Evolutionary conservation across 2,113 vertebrate genomes (phyloP).

Genomic region (Ibidorhyncha struthersii): DNA sequence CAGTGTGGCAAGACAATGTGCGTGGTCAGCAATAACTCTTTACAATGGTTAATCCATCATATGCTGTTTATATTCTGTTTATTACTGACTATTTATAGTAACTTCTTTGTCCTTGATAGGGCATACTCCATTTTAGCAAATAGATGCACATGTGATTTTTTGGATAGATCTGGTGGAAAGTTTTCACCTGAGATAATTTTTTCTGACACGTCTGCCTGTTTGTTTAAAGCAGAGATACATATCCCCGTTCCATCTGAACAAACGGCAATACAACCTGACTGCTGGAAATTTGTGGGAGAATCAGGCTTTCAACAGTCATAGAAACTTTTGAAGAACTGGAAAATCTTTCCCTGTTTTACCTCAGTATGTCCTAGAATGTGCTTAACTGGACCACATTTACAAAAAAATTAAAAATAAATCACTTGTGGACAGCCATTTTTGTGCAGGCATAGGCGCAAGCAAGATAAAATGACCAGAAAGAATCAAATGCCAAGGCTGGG

Average conservation of each 20-base stretch:
- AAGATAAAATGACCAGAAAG: background rate
- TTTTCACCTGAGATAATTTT: background rate
- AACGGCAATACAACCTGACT: background rate
- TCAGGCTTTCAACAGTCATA: background rate
- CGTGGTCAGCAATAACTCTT: background rate
- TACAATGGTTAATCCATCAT: background rate
- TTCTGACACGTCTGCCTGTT: background rate
- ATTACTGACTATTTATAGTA: background rate
- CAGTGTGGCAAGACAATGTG: background rate
- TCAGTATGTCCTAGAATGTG: background rate
- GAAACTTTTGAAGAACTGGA: background rate
- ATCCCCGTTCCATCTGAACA: background rate
- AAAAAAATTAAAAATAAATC: background rate
- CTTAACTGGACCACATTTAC: background rate
- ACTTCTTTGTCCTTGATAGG: background rate
- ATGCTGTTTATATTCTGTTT: constrained; percentile 14
- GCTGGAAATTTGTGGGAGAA: background rate
- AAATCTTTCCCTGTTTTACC: background rate
- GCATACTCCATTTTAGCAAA: background rate
- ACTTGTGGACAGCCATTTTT: background rate
- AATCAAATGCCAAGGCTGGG: background rate
- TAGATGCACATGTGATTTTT: background rate
- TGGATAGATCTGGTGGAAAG: background rate
- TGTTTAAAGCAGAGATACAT: background rate
- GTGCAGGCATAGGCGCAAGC: background rate